Percentiles rank a stretch among this genome's conserved stretches.
phyloP scores from a whole-genome alignment of 1,140 invertebrate genomes.

The Caenorhabditis inopinata region DNA sequence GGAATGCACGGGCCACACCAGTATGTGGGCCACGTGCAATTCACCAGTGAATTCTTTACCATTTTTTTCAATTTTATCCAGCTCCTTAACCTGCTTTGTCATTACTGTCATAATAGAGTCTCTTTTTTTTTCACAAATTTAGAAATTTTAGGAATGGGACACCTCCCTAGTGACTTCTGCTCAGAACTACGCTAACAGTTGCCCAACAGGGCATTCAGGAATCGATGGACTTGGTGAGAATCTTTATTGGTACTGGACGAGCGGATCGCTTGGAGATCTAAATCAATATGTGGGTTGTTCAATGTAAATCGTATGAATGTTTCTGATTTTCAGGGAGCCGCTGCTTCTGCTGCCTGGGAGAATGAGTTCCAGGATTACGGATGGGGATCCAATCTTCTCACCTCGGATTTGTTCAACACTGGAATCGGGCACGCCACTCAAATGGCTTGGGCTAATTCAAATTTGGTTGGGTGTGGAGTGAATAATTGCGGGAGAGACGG shows the following conservation, averaged over 20 bases:
- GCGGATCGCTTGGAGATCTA: background rate
- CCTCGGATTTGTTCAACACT: background rate
- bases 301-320: too few relatives aligned
- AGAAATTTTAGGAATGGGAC: constrained; percentile 14
- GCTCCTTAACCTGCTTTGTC: too few relatives aligned
- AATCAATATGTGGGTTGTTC: too few relatives aligned
- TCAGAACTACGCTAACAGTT: constrained; percentile 28
- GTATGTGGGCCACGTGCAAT: too few relatives aligned
- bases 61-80: too few relatives aligned
- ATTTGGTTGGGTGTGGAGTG: background rate
- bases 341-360: constrained; percentile 16
- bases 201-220: background rate
- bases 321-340: too few relatives aligned
- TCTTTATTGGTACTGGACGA: background rate
- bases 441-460: constrained; percentile 7
- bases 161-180: background rate
- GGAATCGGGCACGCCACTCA: constrained; percentile 25
- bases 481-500: constrained; percentile 11
- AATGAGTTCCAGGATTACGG: constrained; percentile 13
- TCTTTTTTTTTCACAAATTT: background rate
- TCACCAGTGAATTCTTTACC: too few relatives aligned
- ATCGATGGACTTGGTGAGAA: constrained; percentile 14
- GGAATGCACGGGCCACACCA: too few relatives aligned
- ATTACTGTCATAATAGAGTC: too few relatives aligned
- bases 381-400: constrained; percentile 7